These are phyloP conservation scores for Axinella damicornis DNA, from an alignment of 37 sponge, comb jelly and placozoan genomes.

Conservation along the genomic window DNA sequence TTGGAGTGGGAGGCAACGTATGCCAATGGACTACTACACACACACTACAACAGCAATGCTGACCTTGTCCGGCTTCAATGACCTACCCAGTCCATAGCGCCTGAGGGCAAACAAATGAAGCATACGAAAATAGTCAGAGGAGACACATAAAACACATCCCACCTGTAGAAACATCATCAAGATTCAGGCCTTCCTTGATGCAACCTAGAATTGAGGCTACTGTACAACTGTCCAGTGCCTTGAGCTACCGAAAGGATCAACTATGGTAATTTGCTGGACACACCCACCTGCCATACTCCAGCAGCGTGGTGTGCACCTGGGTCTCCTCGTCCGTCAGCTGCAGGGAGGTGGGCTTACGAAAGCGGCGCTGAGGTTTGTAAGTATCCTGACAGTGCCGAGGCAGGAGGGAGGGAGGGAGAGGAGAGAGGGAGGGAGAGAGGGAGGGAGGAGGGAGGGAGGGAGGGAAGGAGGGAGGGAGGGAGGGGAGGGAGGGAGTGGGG, in stretches of 20 bases:
- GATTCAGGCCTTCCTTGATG: too few species aligned
- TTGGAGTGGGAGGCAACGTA: too few species aligned
- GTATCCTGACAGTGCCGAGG: slow-evolving; percentile 32
- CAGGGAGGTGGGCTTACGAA: slow-evolving; percentile 52
- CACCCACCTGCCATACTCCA: slow-evolving; percentile 89
- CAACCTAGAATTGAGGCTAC: not conserved
- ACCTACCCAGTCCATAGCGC: slow-evolving; percentile 58
- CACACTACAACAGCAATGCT: too few species aligned
- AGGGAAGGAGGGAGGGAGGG: too few species aligned
- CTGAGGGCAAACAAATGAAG: not conserved
- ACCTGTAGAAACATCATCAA: too few species aligned
- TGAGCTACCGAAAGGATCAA: not conserved
- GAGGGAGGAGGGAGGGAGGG: not conserved
- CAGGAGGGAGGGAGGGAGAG: not conserved
- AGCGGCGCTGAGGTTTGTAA: slow-evolving; percentile 83
- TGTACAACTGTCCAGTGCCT: too few species aligned
- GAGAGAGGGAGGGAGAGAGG: not conserved
- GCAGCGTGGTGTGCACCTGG: slow-evolving; percentile 79
- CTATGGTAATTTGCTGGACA: not conserved
- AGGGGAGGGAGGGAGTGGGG: too few species aligned
- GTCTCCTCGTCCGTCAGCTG: slow-evolving; percentile 71
- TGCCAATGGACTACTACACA: too few species aligned
- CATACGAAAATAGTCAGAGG: not conserved
- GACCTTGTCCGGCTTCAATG: slow-evolving; percentile 53
- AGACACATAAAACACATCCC: too few species aligned